These are phyloP conservation scores for Leucophenga montana DNA, from an alignment of 2,888 invertebrate species.

Conservation along the genomic window DNA sequence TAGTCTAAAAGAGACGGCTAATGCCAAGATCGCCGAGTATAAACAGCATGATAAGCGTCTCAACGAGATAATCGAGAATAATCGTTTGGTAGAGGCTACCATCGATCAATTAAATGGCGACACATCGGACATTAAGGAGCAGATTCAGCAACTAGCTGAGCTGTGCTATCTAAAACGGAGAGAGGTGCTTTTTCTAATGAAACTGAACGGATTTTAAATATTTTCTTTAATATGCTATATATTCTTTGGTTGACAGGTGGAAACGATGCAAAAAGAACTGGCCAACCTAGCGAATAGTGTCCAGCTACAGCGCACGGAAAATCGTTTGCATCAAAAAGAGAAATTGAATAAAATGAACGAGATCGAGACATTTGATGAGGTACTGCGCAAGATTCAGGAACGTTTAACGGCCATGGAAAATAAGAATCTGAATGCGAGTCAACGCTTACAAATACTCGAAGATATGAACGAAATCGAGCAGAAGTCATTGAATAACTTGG, in stretches of 20 bases:
- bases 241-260: constrained; percentile 48
- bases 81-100: constrained; percentile 73
- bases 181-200: constrained; percentile 42
- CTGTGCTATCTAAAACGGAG: constrained; percentile 68
- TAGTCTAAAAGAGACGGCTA: constrained; percentile 55
- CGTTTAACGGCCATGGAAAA: constrained; percentile 59
- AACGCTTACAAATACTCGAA: constrained; percentile 69
- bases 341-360: constrained; percentile 53
- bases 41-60: constrained; percentile 74
- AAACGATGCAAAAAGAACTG: constrained; percentile 65
- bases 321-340: constrained; percentile 57
- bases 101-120: constrained; percentile 72
- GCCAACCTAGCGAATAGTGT: constrained; percentile 65
- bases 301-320: constrained; percentile 65
- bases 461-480: constrained; percentile 70
- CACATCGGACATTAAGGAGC: constrained; percentile 68
- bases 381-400: constrained; percentile 52
- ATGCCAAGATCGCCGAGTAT: constrained; percentile 70
- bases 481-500: constrained; percentile 55
- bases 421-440: constrained; percentile 66
- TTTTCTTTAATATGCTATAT: too few species aligned
- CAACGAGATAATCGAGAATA: constrained; percentile 75
- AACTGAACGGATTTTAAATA: too few species aligned
- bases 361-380: constrained; percentile 48
- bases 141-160: constrained; percentile 69